Evolutionary conservation across 1,140 invertebrate genomes (phyloP).

Genomic region (Cepaea nemoralis): DNA sequence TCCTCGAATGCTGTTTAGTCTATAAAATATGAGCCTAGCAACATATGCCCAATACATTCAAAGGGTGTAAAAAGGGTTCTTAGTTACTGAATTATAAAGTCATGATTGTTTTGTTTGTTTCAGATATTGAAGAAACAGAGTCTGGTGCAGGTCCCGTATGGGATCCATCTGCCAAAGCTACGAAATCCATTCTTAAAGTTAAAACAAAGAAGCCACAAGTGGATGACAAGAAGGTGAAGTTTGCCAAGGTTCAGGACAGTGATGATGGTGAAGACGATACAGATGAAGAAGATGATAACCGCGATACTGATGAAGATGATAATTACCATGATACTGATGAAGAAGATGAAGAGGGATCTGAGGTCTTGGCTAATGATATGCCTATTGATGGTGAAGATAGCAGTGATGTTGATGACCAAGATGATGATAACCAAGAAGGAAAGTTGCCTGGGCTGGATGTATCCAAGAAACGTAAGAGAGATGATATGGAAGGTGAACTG

Average conservation of each 20-base stretch:
- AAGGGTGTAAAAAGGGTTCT: too few relatives aligned
- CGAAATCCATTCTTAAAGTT: constrained; percentile 34
- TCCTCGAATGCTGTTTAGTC: too few relatives aligned
- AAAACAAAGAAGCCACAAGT: neutral
- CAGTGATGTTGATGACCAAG: constrained; percentile 31
- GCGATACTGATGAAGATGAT: constrained; percentile 40
- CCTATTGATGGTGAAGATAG: constrained; percentile 38
- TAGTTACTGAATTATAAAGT: too few relatives aligned
- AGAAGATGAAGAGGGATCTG: constrained; percentile 39
- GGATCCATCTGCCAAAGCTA: constrained; percentile 9
- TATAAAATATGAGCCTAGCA: too few relatives aligned
- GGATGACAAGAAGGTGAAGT: constrained; percentile 40
- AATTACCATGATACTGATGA: constrained; percentile 34
- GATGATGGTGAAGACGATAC: constrained; percentile 39
- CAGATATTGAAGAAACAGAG: neutral
- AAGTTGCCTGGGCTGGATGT: constrained; percentile 25
- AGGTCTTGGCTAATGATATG: neutral
- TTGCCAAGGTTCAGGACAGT: constrained; percentile 44
- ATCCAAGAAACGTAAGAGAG: constrained; percentile 47
- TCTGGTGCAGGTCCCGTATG: neutral
- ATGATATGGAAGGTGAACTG: constrained; percentile 56
- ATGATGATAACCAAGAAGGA: constrained; percentile 3
- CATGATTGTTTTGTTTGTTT: neutral
- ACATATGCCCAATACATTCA: too few relatives aligned
- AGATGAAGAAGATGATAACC: constrained; percentile 40